Evolutionary conservation across 2,888 invertebrate genomes (phyloP).

Genomic region (Sisyra nigra): DNA sequence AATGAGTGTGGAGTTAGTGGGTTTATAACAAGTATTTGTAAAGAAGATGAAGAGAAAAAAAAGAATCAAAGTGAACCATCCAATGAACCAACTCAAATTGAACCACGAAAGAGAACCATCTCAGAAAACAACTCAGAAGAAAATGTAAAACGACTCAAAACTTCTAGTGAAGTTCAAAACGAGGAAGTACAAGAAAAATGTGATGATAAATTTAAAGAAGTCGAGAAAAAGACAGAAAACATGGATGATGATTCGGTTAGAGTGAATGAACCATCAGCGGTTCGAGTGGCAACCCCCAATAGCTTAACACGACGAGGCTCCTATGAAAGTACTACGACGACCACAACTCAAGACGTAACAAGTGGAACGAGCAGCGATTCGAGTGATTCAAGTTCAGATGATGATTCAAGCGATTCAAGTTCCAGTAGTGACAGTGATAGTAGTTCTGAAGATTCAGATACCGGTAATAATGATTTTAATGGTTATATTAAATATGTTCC

Average conservation of each 20-base stretch:
- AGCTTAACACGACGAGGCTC: constrained; percentile 21
- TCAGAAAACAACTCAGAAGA: neutral
- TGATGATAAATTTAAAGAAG: constrained; percentile 9
- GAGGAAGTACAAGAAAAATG: constrained; percentile 8
- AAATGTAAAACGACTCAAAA: constrained; percentile 4
- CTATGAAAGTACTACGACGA: constrained; percentile 27
- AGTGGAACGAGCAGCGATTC: constrained; percentile 7
- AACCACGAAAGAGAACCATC: neutral
- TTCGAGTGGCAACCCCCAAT: constrained; percentile 11
- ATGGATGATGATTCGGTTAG: constrained; percentile 7
- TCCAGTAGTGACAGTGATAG: constrained; percentile 29
- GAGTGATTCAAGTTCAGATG: constrained; percentile 18
- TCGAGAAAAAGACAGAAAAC: constrained; percentile 8
- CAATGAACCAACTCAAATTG: neutral
- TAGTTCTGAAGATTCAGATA: constrained; percentile 29
- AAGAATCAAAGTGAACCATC: neutral
- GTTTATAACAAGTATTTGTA: constrained; percentile 7
- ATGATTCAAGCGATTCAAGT: constrained; percentile 35
- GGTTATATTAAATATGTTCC: too few species aligned
- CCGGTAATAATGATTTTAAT: too few species aligned
- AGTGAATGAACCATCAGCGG: constrained; percentile 1
- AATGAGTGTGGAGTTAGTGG: constrained; percentile 20
- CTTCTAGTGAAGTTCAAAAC: neutral
- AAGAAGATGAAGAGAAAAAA: constrained; percentile 11
- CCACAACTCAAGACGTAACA: constrained; percentile 13